Base-by-base conservation (phyloP, 2,888 invertebrate species). In the Elegia similella region DNA sequence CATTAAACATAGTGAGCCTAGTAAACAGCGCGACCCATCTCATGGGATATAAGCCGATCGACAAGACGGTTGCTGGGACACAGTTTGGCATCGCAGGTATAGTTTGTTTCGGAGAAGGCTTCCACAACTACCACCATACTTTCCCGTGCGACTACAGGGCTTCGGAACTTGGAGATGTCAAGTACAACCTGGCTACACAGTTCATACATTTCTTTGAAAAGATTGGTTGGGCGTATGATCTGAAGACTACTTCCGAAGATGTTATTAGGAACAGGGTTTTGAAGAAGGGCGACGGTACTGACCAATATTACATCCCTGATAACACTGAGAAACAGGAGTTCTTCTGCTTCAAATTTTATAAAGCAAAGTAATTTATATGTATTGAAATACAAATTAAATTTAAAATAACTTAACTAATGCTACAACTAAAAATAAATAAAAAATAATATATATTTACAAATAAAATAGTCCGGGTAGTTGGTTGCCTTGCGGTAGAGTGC, bases 221-320 rank as follows among this genome's bases (percentile, higher is more conserved):
- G 10, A 48, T 48, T 13, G 48, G 48, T 32, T 48, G 48, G 48
- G 48, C 48, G 6, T 48, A 48, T 8, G 48, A 48, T 8, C 30
- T 48, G 0, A 48, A 48, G 32, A 15, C 32, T 5, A 48, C 32
- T 13, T 48, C 48, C 7, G 48, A 48, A 15, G 32, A 48, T 6
- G 15, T 30, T 2, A 15, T 48, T 6, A 32, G 15, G 32, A 32
- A 15, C 5, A 48, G 48, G 30, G 48, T 48, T 5, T 48, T 48
- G 48, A 48, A 10, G 5, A 48, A 48, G 10, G 48, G 48, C 15
- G 48, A 48, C 2, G 48, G 48, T 3, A 48, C 48, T 3, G 48
- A 48, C 13, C 23, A 6, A 6, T 48, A 48, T 16, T 48, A 32
- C 32, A 32, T 48, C 7, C 48, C 48, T 15, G 8, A 48, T 10